Conservation (phyloP, 1,140 invertebrate species). For the Calliopsis andreniformis region DNA sequence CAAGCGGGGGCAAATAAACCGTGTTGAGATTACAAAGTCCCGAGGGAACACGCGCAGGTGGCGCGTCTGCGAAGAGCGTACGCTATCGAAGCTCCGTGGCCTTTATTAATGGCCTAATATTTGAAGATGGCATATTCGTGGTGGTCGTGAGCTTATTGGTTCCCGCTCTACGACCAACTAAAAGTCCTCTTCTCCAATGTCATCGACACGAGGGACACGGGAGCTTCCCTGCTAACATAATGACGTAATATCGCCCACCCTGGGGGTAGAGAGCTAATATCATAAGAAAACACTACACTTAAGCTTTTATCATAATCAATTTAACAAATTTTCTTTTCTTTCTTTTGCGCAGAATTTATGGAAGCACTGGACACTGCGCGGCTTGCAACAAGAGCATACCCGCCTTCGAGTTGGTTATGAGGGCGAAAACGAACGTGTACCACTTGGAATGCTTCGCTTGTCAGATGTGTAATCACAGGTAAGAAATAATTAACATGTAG, state of each 20-base stretch:
- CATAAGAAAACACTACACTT: not conserved
- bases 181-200: slow-evolving; percentile 35
- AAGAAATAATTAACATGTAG: slow-evolving; percentile 57
- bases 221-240: not conserved
- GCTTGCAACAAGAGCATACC: slow-evolving; percentile 96
- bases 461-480: slow-evolving; percentile 98
- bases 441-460: slow-evolving; percentile 98
- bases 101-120: slow-evolving; percentile 79
- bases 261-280: not conserved
- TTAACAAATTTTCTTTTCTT: not conserved
- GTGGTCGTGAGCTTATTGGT: slow-evolving; percentile 72
- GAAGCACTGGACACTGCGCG: slow-evolving; percentile 95
- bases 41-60: slow-evolving; percentile 76
- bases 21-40: slow-evolving; percentile 76
- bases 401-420: slow-evolving; percentile 98
- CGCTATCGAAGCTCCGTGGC: slow-evolving; percentile 71
- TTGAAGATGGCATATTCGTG: slow-evolving; percentile 77
- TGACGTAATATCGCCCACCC: not conserved
- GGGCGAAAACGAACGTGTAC: slow-evolving; percentile 96
- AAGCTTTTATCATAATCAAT: not conserved
- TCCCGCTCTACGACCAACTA: not conserved
- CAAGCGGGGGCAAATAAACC: slow-evolving; percentile 77
- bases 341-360: slow-evolving; percentile 89
- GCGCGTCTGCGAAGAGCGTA: slow-evolving; percentile 65
- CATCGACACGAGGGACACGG: slow-evolving; percentile 10